Percentiles rank a stretch among this genome's conserved stretches.
These are phyloP conservation scores for Hydropsyche betteni DNA, from an alignment of 2,888 invertebrate species.

Conservation along the genomic window DNA sequence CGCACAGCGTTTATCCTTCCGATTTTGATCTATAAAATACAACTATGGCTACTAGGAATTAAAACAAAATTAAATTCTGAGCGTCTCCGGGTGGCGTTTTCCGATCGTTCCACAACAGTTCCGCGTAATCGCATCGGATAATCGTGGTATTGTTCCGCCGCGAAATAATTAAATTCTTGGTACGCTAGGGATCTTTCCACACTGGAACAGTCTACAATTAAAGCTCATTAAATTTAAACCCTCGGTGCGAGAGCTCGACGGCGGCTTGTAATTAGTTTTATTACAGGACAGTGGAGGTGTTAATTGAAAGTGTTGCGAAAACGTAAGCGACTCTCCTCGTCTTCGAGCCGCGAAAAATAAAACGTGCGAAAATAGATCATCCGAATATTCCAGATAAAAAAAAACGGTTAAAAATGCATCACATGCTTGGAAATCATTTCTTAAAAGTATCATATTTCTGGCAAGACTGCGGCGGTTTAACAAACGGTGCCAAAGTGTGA, in stretches of 20 bases:
- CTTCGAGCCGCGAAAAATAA: neutral
- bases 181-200: conserved; percentile 26
- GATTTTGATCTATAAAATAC: too few relatives aligned
- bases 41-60: too few relatives aligned
- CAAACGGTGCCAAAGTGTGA: conserved; percentile 17
- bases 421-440: too few relatives aligned
- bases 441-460: too few relatives aligned
- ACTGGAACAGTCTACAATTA: conserved; percentile 26
- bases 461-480: too few relatives aligned
- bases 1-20: too few relatives aligned
- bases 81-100: neutral
- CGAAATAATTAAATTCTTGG: conserved; percentile 37
- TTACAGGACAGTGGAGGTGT: conserved; percentile 35
- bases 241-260: neutral
- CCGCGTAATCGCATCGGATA: conserved; percentile 17
- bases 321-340: conserved; percentile 4
- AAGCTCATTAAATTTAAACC: conserved; percentile 37
- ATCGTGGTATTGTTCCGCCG: conserved; percentile 30
- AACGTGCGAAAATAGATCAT: too few relatives aligned
- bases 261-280: conserved; percentile 35
- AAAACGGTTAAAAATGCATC: too few relatives aligned
- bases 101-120: conserved; percentile 17
- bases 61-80: too few relatives aligned
- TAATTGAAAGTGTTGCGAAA: conserved; percentile 28
- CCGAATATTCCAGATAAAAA: too few relatives aligned